phyloP scores from a whole-genome alignment of 2,888 invertebrate genomes.

The Xylota sylvarum region DNA sequence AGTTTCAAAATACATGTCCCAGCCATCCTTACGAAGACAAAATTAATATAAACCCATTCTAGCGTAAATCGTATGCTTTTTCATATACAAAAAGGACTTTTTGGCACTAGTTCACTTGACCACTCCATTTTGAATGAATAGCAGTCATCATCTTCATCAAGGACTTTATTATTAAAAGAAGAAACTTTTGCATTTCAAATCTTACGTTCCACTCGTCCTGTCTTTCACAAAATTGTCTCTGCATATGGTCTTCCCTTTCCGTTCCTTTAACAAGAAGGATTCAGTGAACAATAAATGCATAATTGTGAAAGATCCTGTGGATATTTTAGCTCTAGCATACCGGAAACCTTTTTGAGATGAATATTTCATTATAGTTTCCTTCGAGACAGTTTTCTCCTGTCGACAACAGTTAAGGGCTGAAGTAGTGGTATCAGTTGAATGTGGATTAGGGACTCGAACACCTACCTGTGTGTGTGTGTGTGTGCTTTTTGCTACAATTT shows the following conservation, averaged over 20 bases:
- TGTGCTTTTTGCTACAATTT: no score
- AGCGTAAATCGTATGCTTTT: conserved; percentile 10
- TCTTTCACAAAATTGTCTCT: background rate
- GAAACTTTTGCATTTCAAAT: background rate
- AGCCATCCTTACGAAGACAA: no score
- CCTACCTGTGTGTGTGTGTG: background rate
- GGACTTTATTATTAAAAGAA: background rate
- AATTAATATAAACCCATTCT: background rate
- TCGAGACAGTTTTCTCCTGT: background rate
- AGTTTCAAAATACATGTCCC: no score
- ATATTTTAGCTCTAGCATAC: background rate
- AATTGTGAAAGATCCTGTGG: background rate
- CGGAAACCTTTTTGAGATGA: background rate
- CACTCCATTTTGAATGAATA: conserved; percentile 6
- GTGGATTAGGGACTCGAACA: no score
- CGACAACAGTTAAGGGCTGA: background rate
- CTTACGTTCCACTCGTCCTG: background rate
- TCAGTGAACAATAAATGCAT: conserved; percentile 4
- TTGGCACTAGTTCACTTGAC: background rate
- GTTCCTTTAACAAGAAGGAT: no score
- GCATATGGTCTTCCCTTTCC: background rate
- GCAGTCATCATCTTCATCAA: conserved; percentile 10
- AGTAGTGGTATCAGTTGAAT: background rate
- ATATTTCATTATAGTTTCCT: background rate
- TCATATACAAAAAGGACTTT: background rate